Evolutionary conservation across 2,888 invertebrate genomes (phyloP), one percentile per base, ranked within the genome.

Genomic region (Metallyticus violacea): DNA sequence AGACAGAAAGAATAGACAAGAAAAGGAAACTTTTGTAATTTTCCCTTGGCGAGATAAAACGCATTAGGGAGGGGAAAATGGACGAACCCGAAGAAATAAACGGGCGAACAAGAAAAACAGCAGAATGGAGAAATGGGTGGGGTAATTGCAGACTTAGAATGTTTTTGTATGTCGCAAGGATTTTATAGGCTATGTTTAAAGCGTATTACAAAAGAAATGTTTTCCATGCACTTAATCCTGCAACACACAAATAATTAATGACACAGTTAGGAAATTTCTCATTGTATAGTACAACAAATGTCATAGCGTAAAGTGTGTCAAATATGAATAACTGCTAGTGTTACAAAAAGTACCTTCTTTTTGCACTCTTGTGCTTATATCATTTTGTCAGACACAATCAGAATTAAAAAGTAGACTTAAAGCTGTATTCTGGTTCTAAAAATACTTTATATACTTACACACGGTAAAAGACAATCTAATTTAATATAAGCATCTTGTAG

Each of bases 31-130:
- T 83, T 83, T 83, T 83, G 83, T 29, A 83, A 83, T 83, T 83
- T 83, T 83, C 83, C n/a, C 77, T 77, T 83, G 26, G 83, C 77
- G 83, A 83, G 83, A 83, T 83, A 83, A 83, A 83, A 77, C 83
- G 77, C 83, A 83, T 83, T 83, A 83, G 77, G 83, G 83, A 77
- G 77, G 40, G 40, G 40, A 62, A 77, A 83, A 83, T 77, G 83
- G 83, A 83, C 77, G 83, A 77, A 83, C 83, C 77, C 29, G 29
- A 83, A 83, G 83, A 83, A 83, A 83, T 83, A 83, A 83, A 83
- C 77, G 77, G 77, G 83, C 9, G 83, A n/a, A 25, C 40, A 83
- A 77, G 29, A 83, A 77, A 77, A 77, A 29, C 28, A 83, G 15
- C 77, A 77, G 83, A 83, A 29, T 77, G 83, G 26, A 25, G 76